Evolutionary conservation across 2,113 vertebrate genomes (phyloP).

Genomic region (Pholis gunnellus): DNA sequence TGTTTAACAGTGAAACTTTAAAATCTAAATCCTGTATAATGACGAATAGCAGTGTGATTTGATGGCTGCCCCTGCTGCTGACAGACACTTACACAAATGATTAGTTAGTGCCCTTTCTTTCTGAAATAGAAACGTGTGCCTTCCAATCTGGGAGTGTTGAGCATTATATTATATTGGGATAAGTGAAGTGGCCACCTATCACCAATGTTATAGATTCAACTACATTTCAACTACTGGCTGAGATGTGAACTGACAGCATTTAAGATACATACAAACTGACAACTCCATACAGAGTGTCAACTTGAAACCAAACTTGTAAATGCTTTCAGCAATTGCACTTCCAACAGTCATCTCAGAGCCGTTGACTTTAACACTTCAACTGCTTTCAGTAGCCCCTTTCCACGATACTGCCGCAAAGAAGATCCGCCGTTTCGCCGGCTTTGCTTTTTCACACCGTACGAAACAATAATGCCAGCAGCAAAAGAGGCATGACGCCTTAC

Average conservation of each 20-base stretch:
- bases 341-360: neutral
- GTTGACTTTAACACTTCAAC: constrained; percentile 3
- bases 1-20: constrained; percentile 67
- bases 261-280: constrained; percentile 21
- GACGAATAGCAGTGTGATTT: constrained; percentile 66
- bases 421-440: neutral
- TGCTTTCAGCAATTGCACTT: neutral
- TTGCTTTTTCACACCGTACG: neutral
- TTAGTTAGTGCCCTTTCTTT: constrained; percentile 53
- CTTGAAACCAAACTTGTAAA: neutral
- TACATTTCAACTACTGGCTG: constrained; percentile 19
- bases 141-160: constrained; percentile 27
- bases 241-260: neutral
- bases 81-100: constrained; percentile 62
- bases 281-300: neutral
- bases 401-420: neutral
- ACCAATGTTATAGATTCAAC: neutral
- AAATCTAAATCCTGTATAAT: constrained; percentile 63
- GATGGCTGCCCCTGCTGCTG: constrained; percentile 65
- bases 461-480: neutral
- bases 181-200: constrained; percentile 31
- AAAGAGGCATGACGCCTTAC: neutral
- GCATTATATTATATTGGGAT: constrained; percentile 1
- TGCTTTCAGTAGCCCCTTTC: neutral
- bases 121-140: constrained; percentile 33